Evolutionary conservation across 2,113 vertebrate genomes (phyloP), one percentile per base, ranked within the genome.

Genomic region (Chionomys nivalis): DNA sequence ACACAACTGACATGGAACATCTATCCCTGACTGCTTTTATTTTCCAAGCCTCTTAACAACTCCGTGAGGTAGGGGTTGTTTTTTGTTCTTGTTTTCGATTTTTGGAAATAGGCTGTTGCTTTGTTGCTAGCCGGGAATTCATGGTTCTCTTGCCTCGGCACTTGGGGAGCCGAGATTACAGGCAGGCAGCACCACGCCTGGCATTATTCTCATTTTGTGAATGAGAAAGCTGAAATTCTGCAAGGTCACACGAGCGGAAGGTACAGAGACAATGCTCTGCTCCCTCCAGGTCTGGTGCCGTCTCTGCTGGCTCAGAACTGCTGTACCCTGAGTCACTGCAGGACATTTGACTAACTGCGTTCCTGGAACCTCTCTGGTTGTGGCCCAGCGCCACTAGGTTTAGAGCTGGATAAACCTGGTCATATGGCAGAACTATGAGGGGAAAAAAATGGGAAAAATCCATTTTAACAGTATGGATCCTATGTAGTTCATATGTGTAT

Each of bases 171-270:
- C 78, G 58, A 31, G 61, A 19, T 79, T 28, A n/a, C 61, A 52
- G 89, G 89, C 58, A 47, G 7, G 13, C 1, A 66, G 61, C 61
- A 68, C 89, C 42, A 79, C 75, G 19, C 61, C 58, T n/a, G 75
- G 44, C 61, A 75, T 49, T 92, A 68, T 93, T 94, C 47, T 95
- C 52, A 76, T 39, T 73, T 78, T 86, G 66, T 76, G 93, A 81
- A 90, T 39, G 79, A 85, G 63, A 94, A 92, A 92, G 58, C 58
- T 44, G 89, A 96, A 93, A 88, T 88, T 79, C 66, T 92, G 90
- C 91, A 65, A 93, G 81, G 66, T 86, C 55, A 47, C 55, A 42
- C 47, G 81, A 61, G 44, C 76, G 31, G 85, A 52, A 75, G 42
- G 87, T 79, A 87, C 79, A 83, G 77, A 89, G 75, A 61, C 33